Percentiles rank a stretch among this genome's conserved stretches.
Conservation (phyloP, 2,113 vertebrate species). For the Anhinga rufa region DNA sequence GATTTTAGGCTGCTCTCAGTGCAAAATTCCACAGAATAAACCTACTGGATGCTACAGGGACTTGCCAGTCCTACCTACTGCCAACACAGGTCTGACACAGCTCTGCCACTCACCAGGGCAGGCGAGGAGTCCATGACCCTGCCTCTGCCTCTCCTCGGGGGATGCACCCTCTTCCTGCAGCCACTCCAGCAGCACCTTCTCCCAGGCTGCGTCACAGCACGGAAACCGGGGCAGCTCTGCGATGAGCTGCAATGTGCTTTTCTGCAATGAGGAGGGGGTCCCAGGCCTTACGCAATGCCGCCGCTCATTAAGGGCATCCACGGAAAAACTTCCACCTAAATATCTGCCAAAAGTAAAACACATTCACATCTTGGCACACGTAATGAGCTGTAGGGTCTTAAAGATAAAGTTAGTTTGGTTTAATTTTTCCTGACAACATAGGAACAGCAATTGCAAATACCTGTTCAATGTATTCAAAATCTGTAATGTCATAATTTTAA, state of each 20-base stretch:
- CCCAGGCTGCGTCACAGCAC: background rate
- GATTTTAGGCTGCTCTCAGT: background rate
- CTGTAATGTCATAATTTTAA: background rate
- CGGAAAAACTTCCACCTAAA: background rate
- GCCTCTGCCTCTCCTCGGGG: background rate
- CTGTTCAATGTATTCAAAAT: background rate
- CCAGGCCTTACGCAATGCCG: background rate
- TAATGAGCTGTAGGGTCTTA: too few relatives aligned
- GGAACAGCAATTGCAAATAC: background rate
- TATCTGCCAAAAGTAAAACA: background rate
- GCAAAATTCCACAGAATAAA: background rate
- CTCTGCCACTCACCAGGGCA: background rate
- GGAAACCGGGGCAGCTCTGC: background rate
- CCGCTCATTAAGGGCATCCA: too few relatives aligned
- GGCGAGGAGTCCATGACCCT: background rate
- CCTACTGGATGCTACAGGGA: background rate
- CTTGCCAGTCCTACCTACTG: too few relatives aligned
- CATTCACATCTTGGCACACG: background rate
- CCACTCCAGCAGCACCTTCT: background rate
- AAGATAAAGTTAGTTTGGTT: background rate
- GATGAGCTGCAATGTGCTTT: too few relatives aligned
- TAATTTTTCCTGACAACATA: background rate
- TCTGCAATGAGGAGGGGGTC: background rate
- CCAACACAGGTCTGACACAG: background rate
- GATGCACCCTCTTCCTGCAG: background rate